These are phyloP conservation scores for Acleris laterana DNA, from an alignment of 2,888 invertebrate genomes.

Conservation along the genomic window DNA sequence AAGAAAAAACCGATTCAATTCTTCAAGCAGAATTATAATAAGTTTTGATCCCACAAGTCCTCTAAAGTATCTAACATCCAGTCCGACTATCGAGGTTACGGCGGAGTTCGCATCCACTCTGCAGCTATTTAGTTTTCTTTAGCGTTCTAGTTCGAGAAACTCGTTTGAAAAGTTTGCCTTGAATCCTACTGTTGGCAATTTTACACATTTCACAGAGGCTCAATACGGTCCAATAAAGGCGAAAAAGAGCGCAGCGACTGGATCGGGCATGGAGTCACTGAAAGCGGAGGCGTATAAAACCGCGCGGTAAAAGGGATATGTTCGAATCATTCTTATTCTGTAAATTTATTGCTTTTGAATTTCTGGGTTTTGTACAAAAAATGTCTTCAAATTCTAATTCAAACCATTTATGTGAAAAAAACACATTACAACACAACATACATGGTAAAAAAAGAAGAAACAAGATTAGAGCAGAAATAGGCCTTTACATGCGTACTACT, in stretches of 20 bases:
- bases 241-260: slow-evolving; percentile 50
- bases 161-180: slow-evolving; percentile 60
- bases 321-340: too few species aligned
- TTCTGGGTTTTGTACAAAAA: too few species aligned
- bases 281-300: slow-evolving; percentile 20
- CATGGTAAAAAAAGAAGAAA: too few species aligned
- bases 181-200: slow-evolving; percentile 66
- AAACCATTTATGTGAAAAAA: too few species aligned
- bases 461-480: too few species aligned
- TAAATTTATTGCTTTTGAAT: too few species aligned
- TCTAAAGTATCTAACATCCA: slow-evolving; percentile 27
- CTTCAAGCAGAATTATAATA: not conserved
- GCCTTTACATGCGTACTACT: too few species aligned
- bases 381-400: too few species aligned
- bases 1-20: too few species aligned
- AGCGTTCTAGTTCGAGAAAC: slow-evolving; percentile 54
- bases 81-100: slow-evolving; percentile 24
- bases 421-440: too few species aligned
- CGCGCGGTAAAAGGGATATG: too few species aligned
- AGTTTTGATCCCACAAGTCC: not conserved
- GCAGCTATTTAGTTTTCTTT: slow-evolving; percentile 56
- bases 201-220: slow-evolving; percentile 67
- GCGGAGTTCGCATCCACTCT: slow-evolving; percentile 44
- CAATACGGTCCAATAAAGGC: slow-evolving; percentile 65
- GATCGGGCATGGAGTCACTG: slow-evolving; percentile 37